A percentile compares a stretch with the other conserved stretches of the same genome.
Conservation (phyloP, 2,113 vertebrate species). For the Clinocottus analis region DNA sequence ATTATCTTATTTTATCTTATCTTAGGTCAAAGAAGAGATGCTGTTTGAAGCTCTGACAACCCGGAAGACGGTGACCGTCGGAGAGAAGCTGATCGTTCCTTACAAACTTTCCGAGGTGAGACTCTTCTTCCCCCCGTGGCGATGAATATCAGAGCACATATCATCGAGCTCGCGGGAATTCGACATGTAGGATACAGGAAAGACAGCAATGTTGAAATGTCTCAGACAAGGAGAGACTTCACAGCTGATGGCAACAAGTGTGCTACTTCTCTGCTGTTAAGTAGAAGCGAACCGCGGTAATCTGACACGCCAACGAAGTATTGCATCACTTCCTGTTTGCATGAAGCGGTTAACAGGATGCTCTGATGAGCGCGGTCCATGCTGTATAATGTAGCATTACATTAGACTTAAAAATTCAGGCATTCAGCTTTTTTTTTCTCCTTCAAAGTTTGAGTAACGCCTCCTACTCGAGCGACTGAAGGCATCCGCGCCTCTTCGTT, state of each 20-base stretch:
- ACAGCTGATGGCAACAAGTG: no score
- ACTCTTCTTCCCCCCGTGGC: not conserved
- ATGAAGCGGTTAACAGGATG: not conserved
- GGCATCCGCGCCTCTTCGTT: not conserved
- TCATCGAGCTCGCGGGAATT: not conserved
- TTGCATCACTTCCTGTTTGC: not conserved
- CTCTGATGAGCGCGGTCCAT: not conserved
- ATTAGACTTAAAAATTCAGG: not conserved
- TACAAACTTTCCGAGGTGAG: slow-evolving; percentile 95
- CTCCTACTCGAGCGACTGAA: not conserved
- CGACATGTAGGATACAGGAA: not conserved
- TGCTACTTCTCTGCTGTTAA: no score
- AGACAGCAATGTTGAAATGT: not conserved
- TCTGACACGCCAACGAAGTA: not conserved
- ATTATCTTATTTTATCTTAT: no score
- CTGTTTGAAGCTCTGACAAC: slow-evolving; percentile 96
- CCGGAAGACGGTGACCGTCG: slow-evolving; percentile 95
- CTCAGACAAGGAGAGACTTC: not conserved
- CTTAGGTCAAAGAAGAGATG: slow-evolving; percentile 99
- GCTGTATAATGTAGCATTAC: not conserved
- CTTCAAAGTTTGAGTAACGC: not conserved
- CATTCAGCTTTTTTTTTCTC: not conserved
- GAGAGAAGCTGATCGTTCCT: slow-evolving; percentile 95
- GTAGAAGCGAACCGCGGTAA: not conserved
- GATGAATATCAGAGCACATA: not conserved